Base-by-base conservation (phyloP, 2,888 invertebrate genomes). In the Epinotia brunnichana region DNA sequence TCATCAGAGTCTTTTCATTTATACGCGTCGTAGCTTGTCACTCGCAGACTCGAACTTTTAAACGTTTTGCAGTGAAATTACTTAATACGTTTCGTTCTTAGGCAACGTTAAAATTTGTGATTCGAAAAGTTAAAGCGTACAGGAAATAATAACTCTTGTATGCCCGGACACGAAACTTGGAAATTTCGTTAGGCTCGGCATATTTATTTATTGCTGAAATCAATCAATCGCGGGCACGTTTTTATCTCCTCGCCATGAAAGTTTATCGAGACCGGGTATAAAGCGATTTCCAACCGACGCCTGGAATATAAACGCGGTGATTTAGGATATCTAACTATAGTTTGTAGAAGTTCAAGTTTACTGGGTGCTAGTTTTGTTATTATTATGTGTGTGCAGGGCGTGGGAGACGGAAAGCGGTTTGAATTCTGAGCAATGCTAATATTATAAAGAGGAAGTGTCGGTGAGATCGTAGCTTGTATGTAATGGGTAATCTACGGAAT, bases 201-300 rank as follows among this genome's bases (percentile, higher is more conserved):
- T 57, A 53, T 63, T 63, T 73, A 53, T 73, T 68, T 69, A 69
- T 73, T 69, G 69, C 41, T 63, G 24, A 72, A 63, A 69, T 73
- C 62, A 73, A 73, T 73, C 73, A 63, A 73, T 63, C 63, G 56
- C 41, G 2, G 54, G 35, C 67, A 56, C 73, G 68, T 69, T 73
- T 72, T 73, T 73, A 73, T 73, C 68, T 73, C 41, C 51, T 10
- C 41, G 41, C 57, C 63, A 67, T 73, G 53, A 73, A 73, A 73
- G 63, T 69, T 73, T 73, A 73, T 73, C 57, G 73, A 53, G 57
- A 57, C 57, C 57, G 57, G 39, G 21, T 15, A 56, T 56, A 54
- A 66, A 51, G 17, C 29, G 62, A 62, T 48, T 62, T 61, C 29
- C 62, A 24, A 24, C 24, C 11, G 19, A 29, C 48, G 62, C n/a